Conservation (phyloP, 1,140 invertebrate genomes). For the Brachionus rotundiformis region DNA sequence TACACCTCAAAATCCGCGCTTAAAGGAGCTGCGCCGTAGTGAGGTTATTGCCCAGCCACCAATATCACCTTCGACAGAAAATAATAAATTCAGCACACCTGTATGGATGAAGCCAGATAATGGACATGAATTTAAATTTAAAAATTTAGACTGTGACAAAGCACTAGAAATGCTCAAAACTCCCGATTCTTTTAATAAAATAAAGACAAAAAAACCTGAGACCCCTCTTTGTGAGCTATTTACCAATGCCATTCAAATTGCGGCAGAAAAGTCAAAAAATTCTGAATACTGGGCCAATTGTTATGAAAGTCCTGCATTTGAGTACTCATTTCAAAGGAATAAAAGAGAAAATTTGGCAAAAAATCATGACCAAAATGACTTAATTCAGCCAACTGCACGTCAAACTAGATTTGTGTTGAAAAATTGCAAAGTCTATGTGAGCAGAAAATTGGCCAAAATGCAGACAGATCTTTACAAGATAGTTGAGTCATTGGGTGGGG, state of each 20-base stretch:
- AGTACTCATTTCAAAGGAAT: conserved; percentile 39
- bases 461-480: conserved; percentile 39
- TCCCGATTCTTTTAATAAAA: background rate
- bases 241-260: conserved; percentile 47
- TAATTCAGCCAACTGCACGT: background rate
- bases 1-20: conserved; percentile 22
- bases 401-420: background rate
- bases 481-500: conserved; percentile 33
- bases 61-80: background rate
- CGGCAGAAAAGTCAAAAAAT: conserved; percentile 36
- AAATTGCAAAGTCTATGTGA: conserved; percentile 27
- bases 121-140: conserved; percentile 27
- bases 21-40: conserved; percentile 27
- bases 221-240: conserved; percentile 40
- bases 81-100: conserved; percentile 28
- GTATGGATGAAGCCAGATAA: conserved; percentile 22
- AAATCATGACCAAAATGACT: background rate
- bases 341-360: background rate
- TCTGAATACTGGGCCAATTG: conserved; percentile 26
- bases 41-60: background rate
- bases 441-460: conserved; percentile 34
- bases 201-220: conserved; percentile 27
- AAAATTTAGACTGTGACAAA: conserved; percentile 47
- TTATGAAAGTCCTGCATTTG: conserved; percentile 38
- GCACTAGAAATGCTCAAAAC: conserved; percentile 49